Evolutionary conservation across 1,140 invertebrate species (phyloP).

Genomic region (Hetaerina americana): DNA sequence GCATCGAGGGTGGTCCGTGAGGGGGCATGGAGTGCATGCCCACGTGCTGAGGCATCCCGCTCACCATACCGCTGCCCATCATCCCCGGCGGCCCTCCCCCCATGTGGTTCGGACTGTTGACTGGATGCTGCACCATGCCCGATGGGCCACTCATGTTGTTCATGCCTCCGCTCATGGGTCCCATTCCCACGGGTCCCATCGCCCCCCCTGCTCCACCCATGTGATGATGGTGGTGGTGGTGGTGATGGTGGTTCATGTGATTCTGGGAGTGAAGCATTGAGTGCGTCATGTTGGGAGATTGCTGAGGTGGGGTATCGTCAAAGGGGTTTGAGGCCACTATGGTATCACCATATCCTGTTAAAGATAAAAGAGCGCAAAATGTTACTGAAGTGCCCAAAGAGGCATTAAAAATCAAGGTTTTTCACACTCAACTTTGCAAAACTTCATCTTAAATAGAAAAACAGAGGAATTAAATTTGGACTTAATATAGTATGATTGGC

Average conservation of each 20-base stretch:
- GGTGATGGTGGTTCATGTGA: conserved; percentile 29
- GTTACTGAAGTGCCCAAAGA: no score
- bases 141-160: conserved; percentile 39
- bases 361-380: background rate
- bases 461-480: no score
- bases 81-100: conserved; percentile 27
- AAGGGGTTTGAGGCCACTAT: conserved; percentile 92
- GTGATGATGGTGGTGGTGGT: conserved; percentile 39
- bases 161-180: conserved; percentile 40
- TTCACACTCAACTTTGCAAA: no score
- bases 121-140: conserved; percentile 36
- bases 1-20: background rate
- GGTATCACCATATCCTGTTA: conserved; percentile 67
- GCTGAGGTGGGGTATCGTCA: conserved; percentile 71
- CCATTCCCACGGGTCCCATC: conserved; percentile 35
- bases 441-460: no score
- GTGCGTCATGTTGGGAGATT: conserved; percentile 44
- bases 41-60: conserved; percentile 24
- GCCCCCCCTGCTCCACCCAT: conserved; percentile 44
- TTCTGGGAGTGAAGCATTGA: conserved; percentile 27
- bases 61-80: conserved; percentile 30
- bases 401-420: no score
- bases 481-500: no score
- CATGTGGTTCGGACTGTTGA: conserved; percentile 22
- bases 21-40: conserved; percentile 31